Conservation (phyloP, 1,140 invertebrate species). For the Ctenoplectra terminalis region DNA sequence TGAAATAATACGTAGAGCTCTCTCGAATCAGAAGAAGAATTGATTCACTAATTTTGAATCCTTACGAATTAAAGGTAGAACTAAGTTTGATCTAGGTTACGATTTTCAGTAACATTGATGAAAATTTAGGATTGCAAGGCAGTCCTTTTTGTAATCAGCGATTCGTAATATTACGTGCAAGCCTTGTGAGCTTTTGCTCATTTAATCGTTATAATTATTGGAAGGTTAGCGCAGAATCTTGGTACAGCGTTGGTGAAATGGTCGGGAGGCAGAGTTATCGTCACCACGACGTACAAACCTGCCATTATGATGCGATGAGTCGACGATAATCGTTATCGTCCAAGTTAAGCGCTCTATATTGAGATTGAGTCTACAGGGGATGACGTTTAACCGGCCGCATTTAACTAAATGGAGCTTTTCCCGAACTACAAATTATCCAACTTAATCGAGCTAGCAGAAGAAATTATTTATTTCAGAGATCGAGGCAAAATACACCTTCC, state of each 20-base stretch:
- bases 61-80: not conserved
- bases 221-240: constrained; percentile 31
- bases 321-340: constrained; percentile 68
- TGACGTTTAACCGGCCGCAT: constrained; percentile 55
- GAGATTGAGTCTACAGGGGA: constrained; percentile 55
- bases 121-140: not conserved
- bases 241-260: constrained; percentile 37
- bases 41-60: not conserved
- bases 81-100: not conserved
- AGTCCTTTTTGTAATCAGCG: not conserved
- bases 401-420: constrained; percentile 43
- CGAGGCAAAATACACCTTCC: constrained; percentile 2
- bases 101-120: not conserved
- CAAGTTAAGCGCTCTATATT: constrained; percentile 64
- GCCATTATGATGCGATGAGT: constrained; percentile 67
- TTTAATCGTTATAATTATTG: constrained; percentile 52
- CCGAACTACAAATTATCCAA: constrained; percentile 54
- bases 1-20: not conserved
- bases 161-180: not conserved
- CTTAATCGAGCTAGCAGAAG: constrained; percentile 30
- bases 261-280: constrained; percentile 50
- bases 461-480: constrained; percentile 23
- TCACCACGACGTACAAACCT: constrained; percentile 54
- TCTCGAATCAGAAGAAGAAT: not conserved
- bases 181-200: constrained; percentile 7